Evolutionary conservation across 1,140 invertebrate species (phyloP), one percentile per base, ranked within the genome.

Genomic region (Charaxes varanes): DNA sequence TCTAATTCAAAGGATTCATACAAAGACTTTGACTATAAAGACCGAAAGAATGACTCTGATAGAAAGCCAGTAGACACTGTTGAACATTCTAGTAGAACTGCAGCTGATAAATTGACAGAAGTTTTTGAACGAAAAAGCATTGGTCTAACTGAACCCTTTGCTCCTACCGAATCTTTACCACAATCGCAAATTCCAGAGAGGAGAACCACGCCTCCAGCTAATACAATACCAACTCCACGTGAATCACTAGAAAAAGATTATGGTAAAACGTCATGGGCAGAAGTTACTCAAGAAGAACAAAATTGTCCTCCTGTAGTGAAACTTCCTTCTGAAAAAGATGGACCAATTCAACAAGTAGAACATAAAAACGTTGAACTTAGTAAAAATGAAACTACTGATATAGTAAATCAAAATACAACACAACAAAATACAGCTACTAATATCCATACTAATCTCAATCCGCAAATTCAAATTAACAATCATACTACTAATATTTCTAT

Each of bases 1-100:
- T 79, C 80, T 17, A 84, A 72, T 56, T 84, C 83, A 31, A 78
- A 84, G 61, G 77, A 85, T 51, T 82, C 78, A 4, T 81, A 83
- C 44, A 80, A 77, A 46, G 74, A 80, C 22, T 71, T 68, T 37
- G 79, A 83, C 13, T 71, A 67, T 17, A 76, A 74, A 50, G 78
- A 77, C 33, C 65, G 69, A 50, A 72, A 74, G 57, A 76, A 53
- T 60, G 81, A 85, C 33, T 49, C 60, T 23, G 84, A 85, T 8
- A 64, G 73, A 36, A 83, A 84, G 53, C 46, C 72, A 12, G 70
- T 83, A 34, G 66, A 54, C 31, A 42, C 68, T 31, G 45, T 53
- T 28, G 74, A 83, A 48, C 56, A 55, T 32, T 73, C 54, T 35
- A 73, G 59, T 55, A 68, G 70, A 59, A 74, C 74, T 34, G 73